Evolutionary conservation across 2,888 invertebrate genomes (phyloP).

Genomic region (Sceliomorpha sp.): DNA sequence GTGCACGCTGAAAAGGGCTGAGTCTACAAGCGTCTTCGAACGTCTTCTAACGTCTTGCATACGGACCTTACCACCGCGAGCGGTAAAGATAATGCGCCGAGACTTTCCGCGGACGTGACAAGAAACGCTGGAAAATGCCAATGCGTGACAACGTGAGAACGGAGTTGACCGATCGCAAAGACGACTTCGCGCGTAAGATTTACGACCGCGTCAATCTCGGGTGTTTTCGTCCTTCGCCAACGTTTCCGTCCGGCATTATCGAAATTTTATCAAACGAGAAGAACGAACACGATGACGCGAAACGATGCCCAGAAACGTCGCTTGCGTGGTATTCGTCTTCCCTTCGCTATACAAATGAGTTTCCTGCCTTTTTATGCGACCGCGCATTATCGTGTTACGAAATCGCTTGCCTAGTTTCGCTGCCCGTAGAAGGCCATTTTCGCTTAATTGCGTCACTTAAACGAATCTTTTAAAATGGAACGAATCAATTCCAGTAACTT

Average conservation of each 20-base stretch:
- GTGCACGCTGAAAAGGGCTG: slow-evolving; percentile 71
- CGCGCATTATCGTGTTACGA: too few relatives aligned
- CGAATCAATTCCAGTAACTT: too few relatives aligned
- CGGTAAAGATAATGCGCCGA: slow-evolving; percentile 66
- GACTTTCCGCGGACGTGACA: slow-evolving; percentile 10
- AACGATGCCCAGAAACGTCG: too few relatives aligned
- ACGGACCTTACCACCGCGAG: slow-evolving; percentile 56
- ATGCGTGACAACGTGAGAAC: slow-evolving; percentile 23
- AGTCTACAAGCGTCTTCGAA: slow-evolving; percentile 53
- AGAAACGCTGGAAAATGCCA: slow-evolving; percentile 13
- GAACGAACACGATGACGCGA: too few relatives aligned
- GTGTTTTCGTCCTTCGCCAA: neutral
- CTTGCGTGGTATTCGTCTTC: too few relatives aligned
- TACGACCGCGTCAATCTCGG: slow-evolving; percentile 26
- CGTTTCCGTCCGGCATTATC: neutral
- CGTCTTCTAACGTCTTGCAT: slow-evolving; percentile 58
- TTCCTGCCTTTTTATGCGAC: too few relatives aligned
- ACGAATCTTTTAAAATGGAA: too few relatives aligned
- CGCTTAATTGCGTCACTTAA: too few relatives aligned
- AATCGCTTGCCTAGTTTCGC: too few relatives aligned
- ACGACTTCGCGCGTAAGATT: slow-evolving; percentile 28
- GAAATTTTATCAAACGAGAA: neutral
- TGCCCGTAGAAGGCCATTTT: too few relatives aligned
- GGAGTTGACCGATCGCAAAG: slow-evolving; percentile 7
- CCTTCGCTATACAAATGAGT: too few relatives aligned